Evolutionary conservation across 2,888 invertebrate genomes (phyloP).

Genomic region (Meteorus colon): DNA sequence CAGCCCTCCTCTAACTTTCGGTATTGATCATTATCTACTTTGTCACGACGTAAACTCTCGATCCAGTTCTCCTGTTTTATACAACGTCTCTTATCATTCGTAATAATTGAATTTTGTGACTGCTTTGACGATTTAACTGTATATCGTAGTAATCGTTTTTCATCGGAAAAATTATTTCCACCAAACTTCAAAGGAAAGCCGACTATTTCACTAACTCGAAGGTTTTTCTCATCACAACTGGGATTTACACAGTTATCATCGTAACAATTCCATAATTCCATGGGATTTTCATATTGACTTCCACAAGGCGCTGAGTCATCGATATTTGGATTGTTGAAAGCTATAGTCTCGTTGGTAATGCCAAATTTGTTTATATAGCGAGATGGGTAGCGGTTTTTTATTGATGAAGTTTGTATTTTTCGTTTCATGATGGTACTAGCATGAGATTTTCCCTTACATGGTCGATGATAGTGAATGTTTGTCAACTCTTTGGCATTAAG

Average conservation of each 20-base stretch:
- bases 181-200: not conserved
- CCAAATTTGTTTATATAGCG: constrained; percentile 57
- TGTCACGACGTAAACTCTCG: constrained; percentile 61
- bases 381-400: constrained; percentile 67
- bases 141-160: constrained; percentile 10
- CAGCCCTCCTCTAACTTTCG: constrained; percentile 67
- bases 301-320: constrained; percentile 74
- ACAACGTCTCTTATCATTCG: constrained; percentile 38
- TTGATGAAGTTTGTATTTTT: constrained; percentile 69
- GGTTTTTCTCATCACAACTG: constrained; percentile 42
- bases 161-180: constrained; percentile 3
- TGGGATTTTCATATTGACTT: constrained; percentile 77
- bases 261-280: constrained; percentile 80
- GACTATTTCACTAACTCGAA: not conserved
- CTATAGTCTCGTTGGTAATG: constrained; percentile 50
- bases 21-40: constrained; percentile 58
- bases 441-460: constrained; percentile 85
- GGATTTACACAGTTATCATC: constrained; percentile 80
- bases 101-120: constrained; percentile 25
- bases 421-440: constrained; percentile 81
- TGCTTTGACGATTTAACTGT: constrained; percentile 30
- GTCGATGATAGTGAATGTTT: constrained; percentile 79
- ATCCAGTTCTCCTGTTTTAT: constrained; percentile 64
- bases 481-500: constrained; percentile 74
- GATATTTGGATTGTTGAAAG: constrained; percentile 65